phyloP scores from a whole-genome alignment of 2,113 vertebrate species.

The Apus apus region DNA sequence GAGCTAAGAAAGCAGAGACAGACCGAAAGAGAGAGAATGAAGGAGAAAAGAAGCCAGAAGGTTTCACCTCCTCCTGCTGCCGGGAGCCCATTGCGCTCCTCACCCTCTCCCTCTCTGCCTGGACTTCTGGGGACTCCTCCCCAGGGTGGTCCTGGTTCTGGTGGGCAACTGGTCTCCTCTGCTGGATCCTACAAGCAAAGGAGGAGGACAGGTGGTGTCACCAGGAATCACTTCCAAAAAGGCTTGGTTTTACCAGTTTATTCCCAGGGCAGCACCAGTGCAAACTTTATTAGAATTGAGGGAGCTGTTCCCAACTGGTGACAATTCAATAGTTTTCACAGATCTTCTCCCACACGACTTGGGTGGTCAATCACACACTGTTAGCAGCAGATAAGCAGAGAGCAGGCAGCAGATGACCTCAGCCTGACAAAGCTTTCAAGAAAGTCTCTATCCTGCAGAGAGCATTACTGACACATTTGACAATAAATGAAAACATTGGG shows the following conservation, averaged over 20 bases:
- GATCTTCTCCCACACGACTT: neutral
- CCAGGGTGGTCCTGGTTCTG: constrained; percentile 76
- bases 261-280: rapidly evolving
- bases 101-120: constrained; percentile 79
- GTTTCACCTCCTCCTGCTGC: constrained; percentile 77
- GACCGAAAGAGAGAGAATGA: neutral
- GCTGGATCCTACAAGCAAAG: neutral
- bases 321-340: neutral
- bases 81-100: constrained; percentile 53
- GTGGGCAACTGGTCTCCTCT: constrained; percentile 12
- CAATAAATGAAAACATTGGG: neutral
- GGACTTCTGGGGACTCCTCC: constrained; percentile 85
- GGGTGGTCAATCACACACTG: neutral
- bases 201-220: neutral
- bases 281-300: neutral
- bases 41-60: rapidly evolving
- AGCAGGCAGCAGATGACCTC: rapidly evolving
- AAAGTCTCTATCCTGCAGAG: neutral
- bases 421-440: neutral
- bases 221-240: neutral
- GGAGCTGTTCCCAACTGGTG: neutral
- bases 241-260: neutral
- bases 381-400: neutral
- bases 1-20: neutral
- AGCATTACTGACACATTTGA: neutral